Conservation (phyloP, 2,888 invertebrate genomes). For the Dyspetes luteomarginatus region DNA sequence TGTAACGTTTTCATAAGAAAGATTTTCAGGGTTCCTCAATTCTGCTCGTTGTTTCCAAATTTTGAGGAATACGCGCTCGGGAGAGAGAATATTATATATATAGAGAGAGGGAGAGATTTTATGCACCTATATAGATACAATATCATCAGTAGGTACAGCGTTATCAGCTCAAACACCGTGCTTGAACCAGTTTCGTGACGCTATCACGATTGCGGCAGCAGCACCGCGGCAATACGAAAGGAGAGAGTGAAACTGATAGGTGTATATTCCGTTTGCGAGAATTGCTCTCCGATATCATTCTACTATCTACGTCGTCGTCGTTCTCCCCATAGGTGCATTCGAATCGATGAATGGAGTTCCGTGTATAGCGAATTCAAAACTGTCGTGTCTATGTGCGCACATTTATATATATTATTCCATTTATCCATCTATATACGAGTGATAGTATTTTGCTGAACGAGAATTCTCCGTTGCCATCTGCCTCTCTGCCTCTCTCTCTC, state of each 20-base stretch:
- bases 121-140: conserved; percentile 1
- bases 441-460: conserved; percentile 36
- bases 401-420: background rate
- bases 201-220: conserved; percentile 53
- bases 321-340: conserved; percentile 11
- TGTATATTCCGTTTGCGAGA: conserved; percentile 61
- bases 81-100: no score
- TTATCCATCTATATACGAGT: background rate
- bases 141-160: background rate
- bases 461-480: conserved; percentile 10
- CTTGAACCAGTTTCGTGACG: conserved; percentile 64
- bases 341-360: conserved; percentile 59
- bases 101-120: no score
- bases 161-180: conserved; percentile 55
- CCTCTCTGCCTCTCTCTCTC: background rate
- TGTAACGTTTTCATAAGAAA: no score
- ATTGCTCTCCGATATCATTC: conserved; percentile 49
- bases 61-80: no score
- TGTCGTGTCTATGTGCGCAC: background rate
- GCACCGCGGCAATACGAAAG: conserved; percentile 23
- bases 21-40: no score
- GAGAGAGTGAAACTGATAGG: conserved; percentile 31
- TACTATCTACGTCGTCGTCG: conserved; percentile 36
- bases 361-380: conserved; percentile 28
- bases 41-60: no score